Evolutionary conservation across 1,140 invertebrate species (phyloP).

Genomic region (Idris sp.): DNA sequence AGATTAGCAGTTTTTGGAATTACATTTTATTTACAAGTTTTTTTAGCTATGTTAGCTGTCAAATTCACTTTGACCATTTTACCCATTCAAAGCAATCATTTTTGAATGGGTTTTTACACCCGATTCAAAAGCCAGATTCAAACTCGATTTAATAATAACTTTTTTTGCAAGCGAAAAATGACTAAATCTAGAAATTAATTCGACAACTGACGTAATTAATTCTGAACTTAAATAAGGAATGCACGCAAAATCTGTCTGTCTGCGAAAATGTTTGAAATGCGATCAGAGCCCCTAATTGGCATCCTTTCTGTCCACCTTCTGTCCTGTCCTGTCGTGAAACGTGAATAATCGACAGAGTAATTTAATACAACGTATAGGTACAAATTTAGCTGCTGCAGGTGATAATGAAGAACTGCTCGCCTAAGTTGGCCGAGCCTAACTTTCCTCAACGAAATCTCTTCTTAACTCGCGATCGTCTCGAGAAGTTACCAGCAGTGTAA

Average conservation of each 20-base stretch:
- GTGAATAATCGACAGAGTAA: conserved; percentile 63
- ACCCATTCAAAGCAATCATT: no score
- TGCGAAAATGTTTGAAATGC: conserved; percentile 35
- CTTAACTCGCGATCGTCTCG: conserved; percentile 54
- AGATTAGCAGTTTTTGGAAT: no score
- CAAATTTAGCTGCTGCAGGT: conserved; percentile 38
- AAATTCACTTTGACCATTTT: no score
- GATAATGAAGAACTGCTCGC: conserved; percentile 54
- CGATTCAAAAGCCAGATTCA: no score
- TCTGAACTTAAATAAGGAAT: conserved; percentile 33
- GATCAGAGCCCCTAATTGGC: conserved; percentile 62
- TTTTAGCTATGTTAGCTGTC: no score
- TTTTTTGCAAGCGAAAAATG: no score
- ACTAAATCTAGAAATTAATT: no score
- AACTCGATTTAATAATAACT: no score
- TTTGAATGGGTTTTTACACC: no score
- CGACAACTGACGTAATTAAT: conserved; percentile 38
- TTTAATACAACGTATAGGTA: conserved; percentile 48
- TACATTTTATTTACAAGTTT: no score
- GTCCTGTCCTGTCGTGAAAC: conserved; percentile 20
- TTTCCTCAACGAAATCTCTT: conserved; percentile 55
- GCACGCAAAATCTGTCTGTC: conserved; percentile 22
- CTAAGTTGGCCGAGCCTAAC: conserved; percentile 44
- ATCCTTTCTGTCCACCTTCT: conserved; percentile 28
- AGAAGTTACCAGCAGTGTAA: conserved; percentile 50